Base-by-base conservation (phyloP, 2,113 vertebrate genomes). In the Leucoraja erinaceus region DNA sequence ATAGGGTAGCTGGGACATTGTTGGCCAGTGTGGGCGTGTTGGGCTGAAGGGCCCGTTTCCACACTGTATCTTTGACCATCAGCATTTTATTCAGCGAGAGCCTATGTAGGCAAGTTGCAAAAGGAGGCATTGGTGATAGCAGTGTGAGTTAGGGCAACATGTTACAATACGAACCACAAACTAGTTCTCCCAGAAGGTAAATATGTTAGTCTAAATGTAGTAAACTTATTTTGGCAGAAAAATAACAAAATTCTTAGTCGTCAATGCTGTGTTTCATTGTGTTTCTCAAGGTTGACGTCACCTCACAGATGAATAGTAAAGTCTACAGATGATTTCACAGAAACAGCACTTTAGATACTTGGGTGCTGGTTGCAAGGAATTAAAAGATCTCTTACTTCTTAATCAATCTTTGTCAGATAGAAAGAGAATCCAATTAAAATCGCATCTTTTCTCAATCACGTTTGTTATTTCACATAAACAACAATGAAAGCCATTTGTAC, bases 271-370 rank as follows among this genome's bases (percentile, higher is more conserved):
- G 56, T 84, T 61, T 84, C 28, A 12, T 56, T 61, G 10, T n/a
- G 81, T 61, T 84, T 84, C 25, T 84, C 25, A 28, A 59, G 56
- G 56, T 84, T 84, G 81, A 61, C 81, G 59, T 84, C 28, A 61
- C 81, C 81, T 59, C 81, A 84, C 28, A 11, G 59, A 84, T 84
- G 81, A 84, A 84, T 61, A n/a, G 56, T 28, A 61, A 25, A 84
- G 14, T 22, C 59, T 22, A 11, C 81, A 84, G 54, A 84, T 84
- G 81, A 84, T 84, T 61, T 25, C 56, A 59, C 81, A 61, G 54
- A 59, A 59, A 84, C 56, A 11, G 54, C 56, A 59, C 59, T 25
- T 59, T 61, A n/a, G 81, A 84, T 61, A 22, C 25, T 84, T 28
- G 59, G 81, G 22, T 84, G 81, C 54, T 59, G 59, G 12, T 61